phyloP scores from a whole-genome alignment of 2,797 vertebrate genomes.

The Cygnus olor region DNA sequence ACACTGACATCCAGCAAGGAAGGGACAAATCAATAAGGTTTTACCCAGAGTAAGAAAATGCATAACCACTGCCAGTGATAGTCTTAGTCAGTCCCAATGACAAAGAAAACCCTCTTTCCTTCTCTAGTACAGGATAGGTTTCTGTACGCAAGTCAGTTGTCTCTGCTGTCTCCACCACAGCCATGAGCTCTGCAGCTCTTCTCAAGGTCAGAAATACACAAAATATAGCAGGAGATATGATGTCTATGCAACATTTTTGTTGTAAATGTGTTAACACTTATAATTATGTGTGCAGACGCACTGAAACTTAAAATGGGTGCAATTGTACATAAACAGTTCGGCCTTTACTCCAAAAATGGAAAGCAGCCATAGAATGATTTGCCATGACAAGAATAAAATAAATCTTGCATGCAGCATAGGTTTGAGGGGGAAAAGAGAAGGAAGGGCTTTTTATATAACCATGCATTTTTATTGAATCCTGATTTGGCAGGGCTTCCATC shows the following conservation, averaged over 20 bases:
- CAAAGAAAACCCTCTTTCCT: background rate
- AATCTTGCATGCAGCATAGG: background rate
- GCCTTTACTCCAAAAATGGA: background rate
- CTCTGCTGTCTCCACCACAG: background rate
- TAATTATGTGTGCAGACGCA: background rate
- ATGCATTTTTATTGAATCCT: background rate
- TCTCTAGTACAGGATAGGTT: background rate
- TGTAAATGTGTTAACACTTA: background rate
- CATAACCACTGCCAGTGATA: background rate
- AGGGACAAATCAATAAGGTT: background rate
- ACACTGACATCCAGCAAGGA: background rate
- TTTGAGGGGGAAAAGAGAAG: background rate
- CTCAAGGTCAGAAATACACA: background rate
- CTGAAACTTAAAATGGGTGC: background rate
- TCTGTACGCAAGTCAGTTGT: background rate
- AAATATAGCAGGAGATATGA: background rate
- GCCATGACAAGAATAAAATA: background rate
- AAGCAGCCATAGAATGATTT: background rate
- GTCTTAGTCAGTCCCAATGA: background rate
- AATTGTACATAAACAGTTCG: background rate
- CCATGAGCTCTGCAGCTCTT: background rate
- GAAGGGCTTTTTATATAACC: background rate
- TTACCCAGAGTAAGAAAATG: background rate
- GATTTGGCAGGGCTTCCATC: background rate
- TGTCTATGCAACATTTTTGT: background rate